Conservation (phyloP, 2,888 invertebrate species). For the Rhaphigaster nebulosa region DNA sequence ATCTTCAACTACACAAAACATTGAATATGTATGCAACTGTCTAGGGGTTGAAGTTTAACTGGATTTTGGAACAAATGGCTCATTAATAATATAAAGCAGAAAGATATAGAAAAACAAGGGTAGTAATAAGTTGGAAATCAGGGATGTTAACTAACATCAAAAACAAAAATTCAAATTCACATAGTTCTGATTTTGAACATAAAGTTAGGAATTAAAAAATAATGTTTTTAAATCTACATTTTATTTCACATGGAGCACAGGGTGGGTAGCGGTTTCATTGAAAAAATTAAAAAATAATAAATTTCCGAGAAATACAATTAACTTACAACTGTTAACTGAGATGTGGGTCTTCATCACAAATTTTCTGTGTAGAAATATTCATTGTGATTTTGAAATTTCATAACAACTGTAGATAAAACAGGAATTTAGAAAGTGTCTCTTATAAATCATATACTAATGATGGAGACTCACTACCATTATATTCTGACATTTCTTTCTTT, state of each 20-base stretch:
- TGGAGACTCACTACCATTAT: neutral
- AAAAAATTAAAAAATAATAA: neutral
- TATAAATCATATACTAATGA: conserved; percentile 1
- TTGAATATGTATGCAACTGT: neutral
- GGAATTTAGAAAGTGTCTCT: neutral
- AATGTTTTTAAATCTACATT: neutral
- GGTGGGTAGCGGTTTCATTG: neutral
- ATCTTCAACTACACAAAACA: neutral
- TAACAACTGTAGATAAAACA: conserved; percentile 11
- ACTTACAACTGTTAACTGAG: conserved; percentile 18
- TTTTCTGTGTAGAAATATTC: conserved; percentile 13
- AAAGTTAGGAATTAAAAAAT: neutral
- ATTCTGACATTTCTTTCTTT: neutral
- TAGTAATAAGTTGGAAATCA: neutral
- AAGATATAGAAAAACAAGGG: neutral
- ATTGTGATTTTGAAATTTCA: neutral
- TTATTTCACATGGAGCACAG: neutral
- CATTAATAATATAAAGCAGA: conserved; percentile 22
- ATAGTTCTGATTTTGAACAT: neutral
- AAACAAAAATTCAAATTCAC: neutral
- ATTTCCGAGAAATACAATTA: conserved; percentile 1
- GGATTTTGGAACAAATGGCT: neutral
- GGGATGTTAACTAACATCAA: neutral
- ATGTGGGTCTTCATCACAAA: conserved; percentile 13
- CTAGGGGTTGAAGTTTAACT: neutral